Conservation (phyloP, 1,140 invertebrate genomes). For the Ceratoteleas bidentatus region DNA sequence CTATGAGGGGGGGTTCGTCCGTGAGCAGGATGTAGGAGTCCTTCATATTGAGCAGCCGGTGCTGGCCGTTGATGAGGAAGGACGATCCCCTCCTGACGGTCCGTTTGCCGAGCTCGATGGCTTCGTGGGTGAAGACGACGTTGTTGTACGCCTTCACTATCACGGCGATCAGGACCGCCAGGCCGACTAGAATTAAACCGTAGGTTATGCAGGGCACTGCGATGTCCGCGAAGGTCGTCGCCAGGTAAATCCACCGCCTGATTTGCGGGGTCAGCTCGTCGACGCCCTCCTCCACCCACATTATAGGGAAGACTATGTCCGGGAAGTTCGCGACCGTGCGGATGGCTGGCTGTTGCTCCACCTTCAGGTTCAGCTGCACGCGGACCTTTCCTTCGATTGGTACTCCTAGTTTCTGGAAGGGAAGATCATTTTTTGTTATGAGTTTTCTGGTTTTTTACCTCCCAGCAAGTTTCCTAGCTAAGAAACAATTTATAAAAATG, state of each 20-base stretch:
- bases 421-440: no score
- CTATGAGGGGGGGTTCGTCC: constrained; percentile 66
- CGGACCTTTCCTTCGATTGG: constrained; percentile 90
- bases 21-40: constrained; percentile 84
- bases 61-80: constrained; percentile 86
- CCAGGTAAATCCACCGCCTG: constrained; percentile 88
- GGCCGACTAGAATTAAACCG: constrained; percentile 86
- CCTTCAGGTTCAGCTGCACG: constrained; percentile 90
- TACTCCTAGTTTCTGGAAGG: constrained; percentile 90
- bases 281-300: constrained; percentile 95
- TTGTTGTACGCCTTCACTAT: constrained; percentile 88
- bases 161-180: constrained; percentile 84
- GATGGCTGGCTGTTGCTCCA: constrained; percentile 87
- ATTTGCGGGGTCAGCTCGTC: constrained; percentile 89
- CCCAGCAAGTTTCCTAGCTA: no score
- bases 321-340: constrained; percentile 88
- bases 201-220: constrained; percentile 87
- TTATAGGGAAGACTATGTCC: constrained; percentile 91
- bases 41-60: constrained; percentile 83
- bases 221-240: constrained; percentile 87
- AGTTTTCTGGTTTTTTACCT: no score
- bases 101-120: constrained; percentile 87
- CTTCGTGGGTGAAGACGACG: constrained; percentile 87
- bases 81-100: constrained; percentile 87
- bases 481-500: no score